These are phyloP conservation scores for Loriculus beryllinus DNA, from an alignment of 2,797 vertebrate genomes.

Conservation along the genomic window DNA sequence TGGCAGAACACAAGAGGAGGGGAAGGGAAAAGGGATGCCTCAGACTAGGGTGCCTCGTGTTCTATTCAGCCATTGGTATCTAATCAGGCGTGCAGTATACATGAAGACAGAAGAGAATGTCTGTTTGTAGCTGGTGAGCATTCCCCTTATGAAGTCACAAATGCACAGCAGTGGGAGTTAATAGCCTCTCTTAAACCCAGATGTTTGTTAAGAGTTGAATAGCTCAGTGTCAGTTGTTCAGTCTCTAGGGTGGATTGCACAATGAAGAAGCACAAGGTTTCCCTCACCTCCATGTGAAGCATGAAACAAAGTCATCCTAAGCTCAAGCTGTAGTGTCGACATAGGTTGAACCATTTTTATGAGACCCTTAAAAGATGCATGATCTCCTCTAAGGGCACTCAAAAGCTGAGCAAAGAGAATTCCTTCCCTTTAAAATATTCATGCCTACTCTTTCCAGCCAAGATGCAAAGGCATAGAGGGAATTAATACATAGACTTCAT, in stretches of 20 bases:
- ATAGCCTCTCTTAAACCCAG: neutral
- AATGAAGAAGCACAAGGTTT: neutral
- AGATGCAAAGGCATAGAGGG: neutral
- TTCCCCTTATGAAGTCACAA: neutral
- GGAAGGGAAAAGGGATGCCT: neutral
- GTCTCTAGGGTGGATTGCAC: neutral
- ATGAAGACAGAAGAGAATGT: neutral
- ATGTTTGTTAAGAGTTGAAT: neutral
- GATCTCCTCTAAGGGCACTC: neutral
- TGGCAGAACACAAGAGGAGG: neutral
- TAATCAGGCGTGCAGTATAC: neutral
- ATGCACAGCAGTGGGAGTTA: neutral
- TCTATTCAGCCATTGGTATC: too few relatives aligned
- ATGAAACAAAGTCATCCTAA: neutral
- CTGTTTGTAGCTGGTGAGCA: neutral
- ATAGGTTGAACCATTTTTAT: neutral
- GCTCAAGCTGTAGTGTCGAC: neutral
- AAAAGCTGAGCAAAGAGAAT: neutral
- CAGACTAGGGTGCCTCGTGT: neutral
- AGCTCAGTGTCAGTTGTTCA: neutral
- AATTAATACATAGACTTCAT: neutral
- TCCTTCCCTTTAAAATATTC: neutral
- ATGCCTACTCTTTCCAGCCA: neutral
- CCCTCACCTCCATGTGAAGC: neutral
- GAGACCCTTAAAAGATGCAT: neutral